Evolutionary conservation across 2,888 invertebrate genomes (phyloP), one percentile per base, ranked within the genome.

Genomic region (Campoplex capitator): DNA sequence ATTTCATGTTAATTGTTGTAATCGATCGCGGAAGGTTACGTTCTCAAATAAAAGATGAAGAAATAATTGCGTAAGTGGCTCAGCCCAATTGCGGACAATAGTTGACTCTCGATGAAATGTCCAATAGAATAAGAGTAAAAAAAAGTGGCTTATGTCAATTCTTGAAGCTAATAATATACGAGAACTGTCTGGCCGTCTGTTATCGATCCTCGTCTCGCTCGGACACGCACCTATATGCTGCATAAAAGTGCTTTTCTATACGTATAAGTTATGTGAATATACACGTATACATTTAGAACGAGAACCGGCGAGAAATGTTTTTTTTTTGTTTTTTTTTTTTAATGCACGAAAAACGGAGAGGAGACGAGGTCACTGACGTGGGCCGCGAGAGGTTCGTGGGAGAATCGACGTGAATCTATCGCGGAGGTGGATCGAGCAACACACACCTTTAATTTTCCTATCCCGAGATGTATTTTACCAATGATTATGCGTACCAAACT

Each of bases 341-440:
- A 87, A 88, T 84, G 83, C 71, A 88, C 84, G 80, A 88, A 89
- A 89, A 88, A 84, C 56, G 7, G 78, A 70, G 86, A 85, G 88
- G 80, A 84, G 82, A 80, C 85, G 88, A 88, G 85, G 88, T 88
- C 88, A 87, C 83, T 84, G 88, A 88, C 89, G 86, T 89, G 88
- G 88, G 88, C 80, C 84, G 88, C 62, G 42, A 13, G 48, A 74
- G 75, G 71, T 75, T 83, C 81, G 84, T 82, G 86, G 85, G 85
- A 85, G 76, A 80, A 67, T 54, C n/a, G 62, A 56, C 67, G 56
- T 35, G 80, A 70, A 82, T 62, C 70, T 65, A 82, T 87, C 74
- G 84, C 79, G 85, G 79, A 79, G 84, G 87, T 87, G 85, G 84
- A 84, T 85, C 75, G 80, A 70, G 32, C 77, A 56, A 77, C 35